Evolutionary conservation across 2,888 invertebrate species (phyloP), one percentile per base, ranked within the genome.

Genomic region (Magallana nippona): DNA sequence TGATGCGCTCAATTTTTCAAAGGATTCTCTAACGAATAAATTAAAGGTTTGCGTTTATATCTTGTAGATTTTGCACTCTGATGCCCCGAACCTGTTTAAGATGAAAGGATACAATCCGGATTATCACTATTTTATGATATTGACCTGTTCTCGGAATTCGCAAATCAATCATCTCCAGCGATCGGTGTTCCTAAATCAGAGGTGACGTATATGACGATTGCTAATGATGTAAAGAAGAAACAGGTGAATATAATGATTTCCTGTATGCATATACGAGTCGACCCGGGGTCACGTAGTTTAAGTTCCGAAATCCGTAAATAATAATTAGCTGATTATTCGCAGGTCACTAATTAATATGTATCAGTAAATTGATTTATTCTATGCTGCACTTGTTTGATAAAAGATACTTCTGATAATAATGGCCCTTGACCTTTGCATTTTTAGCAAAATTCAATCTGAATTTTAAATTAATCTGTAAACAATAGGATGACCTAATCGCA

Each of bases 191-290:
- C 22, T 27, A 27, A 71, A 71, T 71, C 71, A 71, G 22, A 71
- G 27, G 13, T 71, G 71, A 71, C 71, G 71, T 71, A 27, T 22
- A 27, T 71, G 71, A 71, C 32, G 71, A 32, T 71, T 22, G 32
- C 71, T 71, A 71, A 71, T 71, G 71, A 71, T 71, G 71, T 71
- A 71, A 22, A 27, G 71, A 22, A 32, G 27, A 62, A 71, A 71
- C 71, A 71, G 71, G 71, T 71, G 71, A 71, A 71, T 71, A 71
- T 63, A 44, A 63, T 63, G 15, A 71, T 32, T 27, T 71, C 71
- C 71, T 19, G 71, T 71, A 71, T 44, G 44, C 71, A 27, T 2
- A 60, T 17, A 60, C n/a, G 15, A 27, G 2, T 10, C 27, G 71
- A 71, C 71, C 27, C 71, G 27, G 22, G 71, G 71, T 71, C 71